Percentiles rank a stretch among this genome's conserved stretches.
Conservation (phyloP, 2,888 invertebrate genomes). For the Apotomis capreana region DNA sequence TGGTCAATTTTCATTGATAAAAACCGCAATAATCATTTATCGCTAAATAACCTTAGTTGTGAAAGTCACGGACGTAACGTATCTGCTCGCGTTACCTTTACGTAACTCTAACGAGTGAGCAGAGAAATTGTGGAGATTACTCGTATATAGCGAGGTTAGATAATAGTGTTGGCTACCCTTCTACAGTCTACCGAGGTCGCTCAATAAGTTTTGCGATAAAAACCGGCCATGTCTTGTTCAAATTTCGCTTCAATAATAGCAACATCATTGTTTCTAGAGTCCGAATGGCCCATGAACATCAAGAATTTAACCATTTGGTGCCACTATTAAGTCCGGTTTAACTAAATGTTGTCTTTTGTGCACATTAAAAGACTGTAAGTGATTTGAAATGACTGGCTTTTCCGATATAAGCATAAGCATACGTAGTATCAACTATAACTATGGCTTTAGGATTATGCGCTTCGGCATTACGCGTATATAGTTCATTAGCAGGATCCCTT, state of each 20-base stretch:
- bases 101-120: conserved; percentile 21
- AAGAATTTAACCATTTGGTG: not conserved
- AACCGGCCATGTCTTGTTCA: not conserved
- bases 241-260: not conserved
- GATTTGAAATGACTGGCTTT: no score
- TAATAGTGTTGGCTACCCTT: not conserved
- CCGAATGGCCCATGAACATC: conserved; percentile 1
- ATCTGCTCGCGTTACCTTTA: conserved; percentile 31
- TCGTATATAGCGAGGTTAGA: conserved; percentile 2
- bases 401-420: no score
- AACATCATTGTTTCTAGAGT: conserved; percentile 3
- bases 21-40: not conserved
- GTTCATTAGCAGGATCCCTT: no score
- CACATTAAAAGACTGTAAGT: no score
- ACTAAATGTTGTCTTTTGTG: no score
- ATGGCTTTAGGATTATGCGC: no score
- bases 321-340: no score
- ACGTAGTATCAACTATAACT: no score
- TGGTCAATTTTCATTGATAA: conserved; percentile 10
- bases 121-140: conserved; percentile 18
- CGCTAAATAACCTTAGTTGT: conserved; percentile 29
- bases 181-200: not conserved
- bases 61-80: conserved; percentile 39
- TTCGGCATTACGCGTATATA: no score
- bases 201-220: no score